Percentiles rank a stretch among this genome's conserved stretches.
Evolutionary conservation across 2,113 vertebrate species (phyloP).

Genomic region (Atractosteus spatula): DNA sequence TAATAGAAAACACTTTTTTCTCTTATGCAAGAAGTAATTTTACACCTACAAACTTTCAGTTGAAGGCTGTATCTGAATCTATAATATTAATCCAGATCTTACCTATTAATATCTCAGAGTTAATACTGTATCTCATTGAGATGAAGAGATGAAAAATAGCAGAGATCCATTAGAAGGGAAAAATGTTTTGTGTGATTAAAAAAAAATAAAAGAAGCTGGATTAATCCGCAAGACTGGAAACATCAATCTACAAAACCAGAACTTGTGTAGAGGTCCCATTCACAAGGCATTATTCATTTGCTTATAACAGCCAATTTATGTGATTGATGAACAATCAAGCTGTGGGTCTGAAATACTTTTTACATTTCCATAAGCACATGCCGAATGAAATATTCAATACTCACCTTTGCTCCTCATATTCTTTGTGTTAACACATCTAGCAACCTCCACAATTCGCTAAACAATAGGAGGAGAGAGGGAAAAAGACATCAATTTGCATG

Average conservation of each 20-base stretch:
- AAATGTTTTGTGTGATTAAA: no score
- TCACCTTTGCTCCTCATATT: slow-evolving; percentile 43
- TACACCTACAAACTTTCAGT: no score
- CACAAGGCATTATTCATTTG: slow-evolving; percentile 52
- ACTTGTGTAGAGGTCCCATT: slow-evolving; percentile 27
- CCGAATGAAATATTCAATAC: slow-evolving; percentile 23
- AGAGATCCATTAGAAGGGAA: no score
- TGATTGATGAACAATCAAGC: slow-evolving; percentile 52
- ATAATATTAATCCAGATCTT: no score
- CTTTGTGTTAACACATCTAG: slow-evolving; percentile 30
- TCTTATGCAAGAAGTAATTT: no score
- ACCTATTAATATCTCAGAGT: no score
- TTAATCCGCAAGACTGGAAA: slow-evolving; percentile 54
- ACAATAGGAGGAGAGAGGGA: slow-evolving; percentile 19
- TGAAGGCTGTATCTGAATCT: no score
- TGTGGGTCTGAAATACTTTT: slow-evolving; percentile 42
- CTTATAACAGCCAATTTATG: slow-evolving; percentile 44
- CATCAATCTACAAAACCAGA: slow-evolving; percentile 50
- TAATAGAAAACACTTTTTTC: no score
- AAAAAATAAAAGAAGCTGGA: background rate
- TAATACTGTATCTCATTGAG: no score
- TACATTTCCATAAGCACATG: slow-evolving; percentile 49
- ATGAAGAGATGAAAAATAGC: no score
- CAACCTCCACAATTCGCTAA: slow-evolving; percentile 11
- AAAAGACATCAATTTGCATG: slow-evolving; percentile 10